Percentiles rank a stretch among this genome's conserved stretches.
Conservation (phyloP, 1,140 invertebrate genomes). For the Cyrtorhinus lividipennis region DNA sequence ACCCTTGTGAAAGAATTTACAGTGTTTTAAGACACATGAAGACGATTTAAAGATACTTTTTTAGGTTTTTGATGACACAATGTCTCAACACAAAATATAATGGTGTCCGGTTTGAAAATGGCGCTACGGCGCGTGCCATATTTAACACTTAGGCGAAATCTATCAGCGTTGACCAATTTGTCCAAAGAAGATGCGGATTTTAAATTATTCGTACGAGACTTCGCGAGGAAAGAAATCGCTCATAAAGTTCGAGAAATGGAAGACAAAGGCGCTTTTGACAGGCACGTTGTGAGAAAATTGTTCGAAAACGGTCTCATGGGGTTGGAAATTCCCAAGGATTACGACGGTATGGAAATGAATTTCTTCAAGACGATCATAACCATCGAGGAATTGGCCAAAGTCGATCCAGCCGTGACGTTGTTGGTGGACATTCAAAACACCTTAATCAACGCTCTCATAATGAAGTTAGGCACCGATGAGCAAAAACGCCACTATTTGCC, state of each 20-base stretch:
- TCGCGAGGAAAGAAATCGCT: not conserved
- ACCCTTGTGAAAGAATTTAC: no score
- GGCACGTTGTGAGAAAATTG: not conserved
- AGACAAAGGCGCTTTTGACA: not conserved
- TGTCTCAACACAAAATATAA: no score
- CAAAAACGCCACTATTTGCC: slow-evolving; percentile 82
- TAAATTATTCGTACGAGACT: not conserved
- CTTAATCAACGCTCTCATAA: slow-evolving; percentile 72
- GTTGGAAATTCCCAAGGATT: slow-evolving; percentile 69
- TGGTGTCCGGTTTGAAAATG: no score
- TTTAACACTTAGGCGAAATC: no score
- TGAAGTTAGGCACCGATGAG: slow-evolving; percentile 63
- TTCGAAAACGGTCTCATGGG: slow-evolving; percentile 52
- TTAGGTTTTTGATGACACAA: no score
- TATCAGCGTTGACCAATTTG: not conserved
- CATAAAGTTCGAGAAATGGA: not conserved
- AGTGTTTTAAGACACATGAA: no score
- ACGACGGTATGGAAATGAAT: slow-evolving; percentile 69
- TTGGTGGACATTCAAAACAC: slow-evolving; percentile 91
- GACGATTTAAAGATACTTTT: no score
- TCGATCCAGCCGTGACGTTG: slow-evolving; percentile 74
- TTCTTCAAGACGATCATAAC: slow-evolving; percentile 79
- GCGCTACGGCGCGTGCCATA: no score
- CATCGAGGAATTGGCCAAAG: slow-evolving; percentile 87
- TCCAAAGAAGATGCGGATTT: not conserved